Evolutionary conservation across 2,797 vertebrate genomes (phyloP).

Genomic region (Odontamblyopus rebecca): DNA sequence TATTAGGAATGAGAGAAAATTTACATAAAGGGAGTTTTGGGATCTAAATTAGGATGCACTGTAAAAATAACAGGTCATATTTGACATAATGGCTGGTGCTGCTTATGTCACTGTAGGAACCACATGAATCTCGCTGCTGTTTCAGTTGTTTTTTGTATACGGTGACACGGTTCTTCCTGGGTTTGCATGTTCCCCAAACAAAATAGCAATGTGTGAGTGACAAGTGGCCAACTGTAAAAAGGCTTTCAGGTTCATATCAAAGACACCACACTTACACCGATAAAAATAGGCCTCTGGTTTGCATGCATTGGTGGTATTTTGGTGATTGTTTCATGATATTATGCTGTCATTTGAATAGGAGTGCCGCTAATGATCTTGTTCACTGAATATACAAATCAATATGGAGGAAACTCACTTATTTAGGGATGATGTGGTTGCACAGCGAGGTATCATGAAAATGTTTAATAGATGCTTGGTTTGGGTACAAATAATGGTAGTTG

Average conservation of each 20-base stretch:
- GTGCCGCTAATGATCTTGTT: slow-evolving; percentile 16
- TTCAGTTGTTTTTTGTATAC: slow-evolving; percentile 61
- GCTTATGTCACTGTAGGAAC: slow-evolving; percentile 53
- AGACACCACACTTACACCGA: slow-evolving; percentile 30
- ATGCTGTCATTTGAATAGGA: slow-evolving; percentile 25
- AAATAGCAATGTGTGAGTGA: slow-evolving; percentile 36
- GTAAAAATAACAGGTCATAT: slow-evolving; percentile 39
- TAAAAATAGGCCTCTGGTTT: slow-evolving; percentile 47
- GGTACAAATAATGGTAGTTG: neutral
- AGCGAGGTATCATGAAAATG: no score
- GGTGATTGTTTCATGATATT: slow-evolving; percentile 19
- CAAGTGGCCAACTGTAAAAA: slow-evolving; percentile 47
- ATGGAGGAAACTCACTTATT: neutral
- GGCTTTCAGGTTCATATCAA: slow-evolving; percentile 50
- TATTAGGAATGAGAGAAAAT: neutral
- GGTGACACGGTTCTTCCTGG: slow-evolving; percentile 55
- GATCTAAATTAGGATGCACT: slow-evolving; percentile 23
- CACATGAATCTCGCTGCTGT: slow-evolving; percentile 59
- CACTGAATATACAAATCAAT: slow-evolving; percentile 3
- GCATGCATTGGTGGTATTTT: slow-evolving; percentile 32
- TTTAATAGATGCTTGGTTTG: no score
- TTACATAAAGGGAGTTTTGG: slow-evolving; percentile 11
- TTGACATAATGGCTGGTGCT: slow-evolving; percentile 51
- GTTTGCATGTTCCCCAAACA: slow-evolving; percentile 15
- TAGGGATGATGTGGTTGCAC: neutral